Evolutionary conservation across 2,797 vertebrate genomes (phyloP).

Genomic region (Chromobotia macracanthus): DNA sequence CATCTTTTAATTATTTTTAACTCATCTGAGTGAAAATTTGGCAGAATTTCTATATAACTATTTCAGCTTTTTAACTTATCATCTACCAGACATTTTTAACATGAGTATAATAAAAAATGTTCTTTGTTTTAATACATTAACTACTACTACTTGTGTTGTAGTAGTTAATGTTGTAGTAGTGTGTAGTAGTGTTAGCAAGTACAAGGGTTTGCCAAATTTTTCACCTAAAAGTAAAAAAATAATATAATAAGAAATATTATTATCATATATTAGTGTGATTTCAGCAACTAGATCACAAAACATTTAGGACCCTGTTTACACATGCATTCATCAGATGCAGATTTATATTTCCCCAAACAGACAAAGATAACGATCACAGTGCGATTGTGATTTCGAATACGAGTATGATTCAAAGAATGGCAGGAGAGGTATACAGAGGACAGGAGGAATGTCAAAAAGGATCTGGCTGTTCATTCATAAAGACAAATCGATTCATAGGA

Average conservation of each 20-base stretch:
- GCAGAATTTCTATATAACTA: too few species aligned
- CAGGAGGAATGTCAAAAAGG: conserved; percentile 26
- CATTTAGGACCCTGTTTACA: neutral
- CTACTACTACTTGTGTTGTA: too few species aligned
- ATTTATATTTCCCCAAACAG: neutral
- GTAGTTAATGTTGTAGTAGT: too few species aligned
- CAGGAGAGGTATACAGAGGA: conserved; percentile 11
- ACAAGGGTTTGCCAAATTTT: neutral
- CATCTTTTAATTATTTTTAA: neutral
- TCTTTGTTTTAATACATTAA: too few species aligned
- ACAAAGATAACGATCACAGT: conserved; percentile 11
- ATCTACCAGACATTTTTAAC: too few species aligned
- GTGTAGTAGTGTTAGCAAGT: too few species aligned
- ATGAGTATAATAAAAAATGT: too few species aligned
- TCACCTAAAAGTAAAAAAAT: too few species aligned
- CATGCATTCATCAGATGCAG: conserved; percentile 2
- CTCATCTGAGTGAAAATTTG: too few species aligned
- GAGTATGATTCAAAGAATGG: neutral
- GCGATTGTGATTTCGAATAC: neutral
- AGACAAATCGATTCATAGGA: conserved; percentile 44
- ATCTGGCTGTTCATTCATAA: conserved; percentile 49
- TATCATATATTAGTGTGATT: neutral
- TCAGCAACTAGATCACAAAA: neutral
- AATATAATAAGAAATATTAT: too few species aligned
- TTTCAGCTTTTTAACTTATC: too few species aligned